Conservation (phyloP, 2,888 invertebrate species). For the Spialia ferax region DNA sequence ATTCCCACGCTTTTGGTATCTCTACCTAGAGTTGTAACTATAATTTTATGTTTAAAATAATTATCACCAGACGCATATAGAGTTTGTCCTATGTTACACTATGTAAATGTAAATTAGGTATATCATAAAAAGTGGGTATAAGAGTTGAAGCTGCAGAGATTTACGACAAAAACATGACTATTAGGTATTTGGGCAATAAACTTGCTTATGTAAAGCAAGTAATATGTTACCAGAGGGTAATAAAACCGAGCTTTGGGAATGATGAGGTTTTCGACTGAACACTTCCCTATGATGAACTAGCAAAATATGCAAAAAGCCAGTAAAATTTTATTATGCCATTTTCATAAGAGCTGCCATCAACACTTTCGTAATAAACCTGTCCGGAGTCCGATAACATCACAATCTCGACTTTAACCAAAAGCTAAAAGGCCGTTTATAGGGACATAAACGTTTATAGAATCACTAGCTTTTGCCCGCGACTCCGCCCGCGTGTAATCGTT, state of each 20-base stretch:
- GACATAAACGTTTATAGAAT: constrained; percentile 85
- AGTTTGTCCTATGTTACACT: background rate
- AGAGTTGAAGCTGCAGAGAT: constrained; percentile 30
- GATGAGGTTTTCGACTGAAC: constrained; percentile 14
- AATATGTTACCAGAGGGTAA: constrained; percentile 23
- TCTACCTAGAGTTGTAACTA: background rate
- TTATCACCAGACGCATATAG: background rate
- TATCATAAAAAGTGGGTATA: constrained; percentile 19
- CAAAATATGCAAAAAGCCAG: constrained; percentile 54
- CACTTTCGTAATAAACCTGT: constrained; percentile 78
- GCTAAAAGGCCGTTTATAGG: constrained; percentile 82
- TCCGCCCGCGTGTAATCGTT: too few species aligned
- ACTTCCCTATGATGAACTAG: constrained; percentile 41
- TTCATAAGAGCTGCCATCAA: constrained; percentile 66
- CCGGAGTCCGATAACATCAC: constrained; percentile 74
- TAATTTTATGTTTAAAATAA: constrained; percentile 2
- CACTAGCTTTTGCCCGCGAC: too few species aligned
- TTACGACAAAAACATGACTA: constrained; percentile 35
- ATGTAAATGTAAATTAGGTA: constrained; percentile 29
- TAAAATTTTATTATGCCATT: constrained; percentile 55
- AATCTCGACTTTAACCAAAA: constrained; percentile 73
- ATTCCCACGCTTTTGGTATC: background rate
- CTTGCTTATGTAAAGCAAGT: constrained; percentile 33
- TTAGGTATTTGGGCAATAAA: constrained; percentile 28
- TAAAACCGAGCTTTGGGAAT: constrained; percentile 29